Base-by-base conservation (phyloP, 2,797 vertebrate genomes). In the Spinibarbus caldwelli region DNA sequence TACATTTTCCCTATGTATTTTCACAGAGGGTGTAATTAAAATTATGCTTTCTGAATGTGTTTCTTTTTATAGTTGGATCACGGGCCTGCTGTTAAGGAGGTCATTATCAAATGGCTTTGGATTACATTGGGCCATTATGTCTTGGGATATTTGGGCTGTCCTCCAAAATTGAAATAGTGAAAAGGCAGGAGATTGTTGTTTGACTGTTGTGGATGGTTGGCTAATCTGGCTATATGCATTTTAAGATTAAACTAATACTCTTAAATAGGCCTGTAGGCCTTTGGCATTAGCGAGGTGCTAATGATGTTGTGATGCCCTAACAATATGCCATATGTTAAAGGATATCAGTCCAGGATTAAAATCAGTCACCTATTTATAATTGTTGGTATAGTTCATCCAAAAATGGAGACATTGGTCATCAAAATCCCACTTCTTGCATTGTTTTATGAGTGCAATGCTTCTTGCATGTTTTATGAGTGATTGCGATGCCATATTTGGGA, bases 21-120 rank as follows among this genome's bases (percentile, higher is more conserved):
- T 90, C n/a, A 10, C 87, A 78, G 83, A 83, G 59, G 78, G 59
- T 23, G 62, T 91, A 90, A 92, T 93, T 92, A 90, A 92, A 92
- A 88, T 83, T 62, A 80, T 89, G 83, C 82, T 41, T 45, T 19
- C 59, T 73, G 75, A 86, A 86, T 83, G 68, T 23, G 1, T 77
- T 36, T 73, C 34, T 45, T 78, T 71, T 19, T 71, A 88, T 88
- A 78, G 67, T 89, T 90, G 89, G 87, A 85, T 82, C 87, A 79
- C 86, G 86, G 87, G 86, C 85, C 68, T 88, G 47, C 87, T 87
- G 88, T 88, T 90, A 80, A 88, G 83, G 82, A 90, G 82, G 85
- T 90, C 79, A 93, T 93, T 91, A 92, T 82, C 84, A 84, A 89
- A 89, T 89, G 71, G 91, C 87, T 90, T 78, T 87, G 72, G 86